These are phyloP conservation scores for Serrognathus titanus DNA, from an alignment of 2,888 invertebrate species.

Conservation along the genomic window DNA sequence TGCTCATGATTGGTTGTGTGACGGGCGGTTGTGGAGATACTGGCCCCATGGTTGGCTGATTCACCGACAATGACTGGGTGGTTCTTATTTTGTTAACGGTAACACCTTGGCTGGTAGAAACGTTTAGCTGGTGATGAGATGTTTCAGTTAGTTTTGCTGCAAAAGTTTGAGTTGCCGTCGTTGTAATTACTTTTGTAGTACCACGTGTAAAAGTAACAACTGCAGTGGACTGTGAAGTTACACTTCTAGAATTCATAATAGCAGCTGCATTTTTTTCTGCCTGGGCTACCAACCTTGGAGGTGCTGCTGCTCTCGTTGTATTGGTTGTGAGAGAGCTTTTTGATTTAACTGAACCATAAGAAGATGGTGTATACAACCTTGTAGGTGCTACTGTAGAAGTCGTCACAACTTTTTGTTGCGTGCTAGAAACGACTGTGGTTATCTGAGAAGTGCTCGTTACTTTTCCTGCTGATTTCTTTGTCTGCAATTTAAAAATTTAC, in stretches of 20 bases:
- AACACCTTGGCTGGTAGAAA: conserved; percentile 25
- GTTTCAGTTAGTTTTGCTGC: conserved; percentile 69
- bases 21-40: conserved; percentile 34
- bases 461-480: conserved; percentile 46
- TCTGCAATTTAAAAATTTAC: conserved; percentile 29
- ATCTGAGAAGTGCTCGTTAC: conserved; percentile 26
- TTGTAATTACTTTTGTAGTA: conserved; percentile 32
- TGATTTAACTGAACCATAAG: conserved; percentile 33
- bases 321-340: conserved; percentile 32
- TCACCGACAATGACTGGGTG: conserved; percentile 25
- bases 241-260: conserved; percentile 28
- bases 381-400: conserved; percentile 26
- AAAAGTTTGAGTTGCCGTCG: conserved; percentile 62
- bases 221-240: conserved; percentile 43
- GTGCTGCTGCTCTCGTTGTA: conserved; percentile 33
- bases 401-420: conserved; percentile 34
- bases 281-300: conserved; percentile 57
- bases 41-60: conserved; percentile 31
- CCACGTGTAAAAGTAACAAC: conserved; percentile 33
- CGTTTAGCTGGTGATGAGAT: conserved; percentile 28
- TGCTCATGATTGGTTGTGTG: conserved; percentile 23
- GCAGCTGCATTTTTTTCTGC: conserved; percentile 52
- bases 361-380: conserved; percentile 14
- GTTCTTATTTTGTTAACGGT: conserved; percentile 18
- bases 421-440: conserved; percentile 20